phyloP scores from a whole-genome alignment of 2,113 vertebrate species.

The Helogale parvula region DNA sequence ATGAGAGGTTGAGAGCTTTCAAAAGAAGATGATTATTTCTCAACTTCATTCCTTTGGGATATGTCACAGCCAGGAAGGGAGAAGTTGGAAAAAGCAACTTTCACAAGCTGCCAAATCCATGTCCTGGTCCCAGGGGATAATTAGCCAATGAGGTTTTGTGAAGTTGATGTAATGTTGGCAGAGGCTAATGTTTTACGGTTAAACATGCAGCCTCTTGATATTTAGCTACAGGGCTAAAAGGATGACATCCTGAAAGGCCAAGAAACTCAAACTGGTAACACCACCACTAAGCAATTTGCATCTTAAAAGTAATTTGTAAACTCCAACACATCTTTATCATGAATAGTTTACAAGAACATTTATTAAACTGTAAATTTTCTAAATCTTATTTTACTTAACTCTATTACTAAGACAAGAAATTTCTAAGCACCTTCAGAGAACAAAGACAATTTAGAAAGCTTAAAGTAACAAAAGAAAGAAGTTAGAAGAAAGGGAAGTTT shows the following conservation, averaged over 20 bases:
- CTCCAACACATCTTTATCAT: constrained; percentile 55
- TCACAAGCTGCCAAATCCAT: constrained; percentile 78
- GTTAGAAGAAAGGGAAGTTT: constrained; percentile 43
- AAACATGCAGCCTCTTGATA: constrained; percentile 77
- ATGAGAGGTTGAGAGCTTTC: constrained; percentile 65
- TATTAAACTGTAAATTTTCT: constrained; percentile 66
- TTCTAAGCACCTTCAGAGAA: constrained; percentile 57
- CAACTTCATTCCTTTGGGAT: constrained; percentile 81
- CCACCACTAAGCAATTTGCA: constrained; percentile 67
- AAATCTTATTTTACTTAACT: constrained; percentile 65
- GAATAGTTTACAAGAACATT: constrained; percentile 49
- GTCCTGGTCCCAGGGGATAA: constrained; percentile 70
- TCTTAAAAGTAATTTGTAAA: constrained; percentile 65
- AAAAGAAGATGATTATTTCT: constrained; percentile 75
- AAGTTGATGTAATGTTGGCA: constrained; percentile 80
- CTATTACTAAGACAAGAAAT: constrained; percentile 57
- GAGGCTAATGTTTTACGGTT: constrained; percentile 63
- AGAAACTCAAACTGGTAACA: constrained; percentile 45
- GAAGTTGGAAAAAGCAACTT: constrained; percentile 77
- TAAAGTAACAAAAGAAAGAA: constrained; percentile 66
- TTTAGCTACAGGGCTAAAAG: constrained; percentile 72
- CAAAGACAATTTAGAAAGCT: constrained; percentile 55
- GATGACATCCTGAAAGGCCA: constrained; percentile 71
- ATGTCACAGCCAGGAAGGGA: constrained; percentile 79
- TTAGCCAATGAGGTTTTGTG: constrained; percentile 72